Evolutionary conservation across 2,888 invertebrate species (phyloP), one percentile per base, ranked within the genome.

Genomic region (Cosmia pyralina): DNA sequence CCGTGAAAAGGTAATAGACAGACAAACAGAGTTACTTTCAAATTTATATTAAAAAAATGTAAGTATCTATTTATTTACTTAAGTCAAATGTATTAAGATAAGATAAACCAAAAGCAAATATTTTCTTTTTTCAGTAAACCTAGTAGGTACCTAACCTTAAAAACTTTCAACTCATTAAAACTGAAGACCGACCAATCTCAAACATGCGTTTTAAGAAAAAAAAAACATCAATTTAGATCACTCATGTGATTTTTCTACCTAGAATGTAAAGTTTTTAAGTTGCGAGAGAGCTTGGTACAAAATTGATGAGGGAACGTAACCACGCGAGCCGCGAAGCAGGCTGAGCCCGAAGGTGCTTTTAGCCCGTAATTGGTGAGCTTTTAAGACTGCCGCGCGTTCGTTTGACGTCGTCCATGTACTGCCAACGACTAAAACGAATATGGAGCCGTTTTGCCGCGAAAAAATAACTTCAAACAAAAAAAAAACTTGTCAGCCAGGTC

Each of bases 361-460:
- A 96, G 95, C 90, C 93, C 94, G 92, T 96, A 96, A 96, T 96
- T 96, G 96, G 94, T 92, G 90, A 93, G 96, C 96, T 96, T 96
- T 96, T 96, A 96, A 96, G 96, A 96, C 94, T 94, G 89, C 94
- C 94, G 93, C 92, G 91, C 91, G 91, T 94, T 94, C 94, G 93
- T 95, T 94, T 94, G 93, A 94, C 94, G 90, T 93, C 92, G 90
- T 89, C 84, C 88, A 81, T 83, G 90, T 91, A 92, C 90, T 84
- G 85, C 80, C 89, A 84, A 86, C 84, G 88, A 87, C 84, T 88
- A 90, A 92, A 92, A 90, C 85, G 88, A 87, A 88, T 86, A 85
- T 79, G 75, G 67, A 77, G 69, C 83, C 81, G 86, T 85, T 85
- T 90, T 88, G 82, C 85, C 83, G 79, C 83, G 79, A 82, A 87